Conservation (phyloP, 2,113 vertebrate genomes). For the Podocnemis expansa region DNA sequence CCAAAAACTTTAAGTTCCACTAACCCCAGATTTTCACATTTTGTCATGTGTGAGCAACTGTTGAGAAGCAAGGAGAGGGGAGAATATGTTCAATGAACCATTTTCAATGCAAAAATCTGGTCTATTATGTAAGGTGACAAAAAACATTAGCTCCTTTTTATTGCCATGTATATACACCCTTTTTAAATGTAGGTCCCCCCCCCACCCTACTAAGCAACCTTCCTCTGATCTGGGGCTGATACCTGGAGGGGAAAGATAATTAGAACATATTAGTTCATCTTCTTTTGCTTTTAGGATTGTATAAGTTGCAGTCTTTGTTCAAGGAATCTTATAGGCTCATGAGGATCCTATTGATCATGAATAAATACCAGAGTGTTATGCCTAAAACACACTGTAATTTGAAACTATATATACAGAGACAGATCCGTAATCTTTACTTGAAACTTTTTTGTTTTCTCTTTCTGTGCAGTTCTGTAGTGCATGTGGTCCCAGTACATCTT, state of each 20-base stretch:
- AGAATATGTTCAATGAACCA: background rate
- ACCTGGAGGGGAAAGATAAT: background rate
- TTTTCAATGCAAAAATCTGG: background rate
- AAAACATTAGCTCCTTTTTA: background rate
- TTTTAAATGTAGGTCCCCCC: background rate
- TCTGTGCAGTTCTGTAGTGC: background rate
- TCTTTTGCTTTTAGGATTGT: background rate
- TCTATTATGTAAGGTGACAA: background rate
- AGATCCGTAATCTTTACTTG: background rate
- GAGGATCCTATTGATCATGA: background rate
- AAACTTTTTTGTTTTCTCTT: background rate
- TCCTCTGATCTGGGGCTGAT: background rate
- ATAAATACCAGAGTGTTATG: rapidly evolving
- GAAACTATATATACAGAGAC: background rate
- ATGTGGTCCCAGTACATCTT: background rate
- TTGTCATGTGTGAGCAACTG: background rate
- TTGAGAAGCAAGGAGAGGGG: background rate
- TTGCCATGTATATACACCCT: background rate
- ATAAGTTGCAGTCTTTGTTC: background rate
- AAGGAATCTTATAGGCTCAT: background rate
- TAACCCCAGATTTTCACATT: background rate
- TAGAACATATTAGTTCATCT: background rate
- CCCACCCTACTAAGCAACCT: background rate
- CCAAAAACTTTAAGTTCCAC: background rate
- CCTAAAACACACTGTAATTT: background rate